A percentile compares a stretch with the other conserved stretches of the same genome.
Evolutionary conservation across 2,888 invertebrate species (phyloP).

Genomic region (Aethes cnicana): DNA sequence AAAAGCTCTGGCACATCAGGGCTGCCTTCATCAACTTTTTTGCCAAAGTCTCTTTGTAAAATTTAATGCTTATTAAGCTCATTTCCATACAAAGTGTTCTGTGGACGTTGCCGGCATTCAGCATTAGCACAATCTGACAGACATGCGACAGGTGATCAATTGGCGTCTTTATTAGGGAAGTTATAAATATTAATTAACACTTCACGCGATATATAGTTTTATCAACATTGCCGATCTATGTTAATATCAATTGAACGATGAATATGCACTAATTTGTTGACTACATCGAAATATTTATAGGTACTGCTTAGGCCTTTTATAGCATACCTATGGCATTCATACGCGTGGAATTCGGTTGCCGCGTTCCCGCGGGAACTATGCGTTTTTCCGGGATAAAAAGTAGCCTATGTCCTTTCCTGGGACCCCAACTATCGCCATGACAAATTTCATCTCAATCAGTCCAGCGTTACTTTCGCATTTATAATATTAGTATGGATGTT

Average conservation of each 20-base stretch:
- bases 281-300: too few species aligned
- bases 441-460: too few species aligned
- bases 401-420: too few species aligned
- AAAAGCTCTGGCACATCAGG: constrained; percentile 19
- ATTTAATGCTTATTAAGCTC: constrained; percentile 60
- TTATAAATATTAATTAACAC: constrained; percentile 12
- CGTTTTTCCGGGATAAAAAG: too few species aligned
- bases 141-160: constrained; percentile 39
- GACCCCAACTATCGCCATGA: too few species aligned
- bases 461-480: too few species aligned
- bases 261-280: too few species aligned
- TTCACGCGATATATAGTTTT: background rate
- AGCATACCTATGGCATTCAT: too few species aligned
- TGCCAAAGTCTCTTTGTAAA: constrained; percentile 43
- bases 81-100: constrained; percentile 75
- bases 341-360: too few species aligned
- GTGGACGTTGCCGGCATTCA: constrained; percentile 58
- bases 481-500: too few species aligned
- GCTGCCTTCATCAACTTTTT: constrained; percentile 43
- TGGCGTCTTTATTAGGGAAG: constrained; percentile 27
- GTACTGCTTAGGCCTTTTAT: too few species aligned
- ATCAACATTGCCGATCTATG: background rate
- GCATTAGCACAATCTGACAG: constrained; percentile 47
- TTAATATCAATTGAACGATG: background rate
- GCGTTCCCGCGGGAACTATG: too few species aligned